These are phyloP conservation scores for Phaethon lepturus DNA, from an alignment of 2,113 vertebrate genomes.

Conservation along the genomic window DNA sequence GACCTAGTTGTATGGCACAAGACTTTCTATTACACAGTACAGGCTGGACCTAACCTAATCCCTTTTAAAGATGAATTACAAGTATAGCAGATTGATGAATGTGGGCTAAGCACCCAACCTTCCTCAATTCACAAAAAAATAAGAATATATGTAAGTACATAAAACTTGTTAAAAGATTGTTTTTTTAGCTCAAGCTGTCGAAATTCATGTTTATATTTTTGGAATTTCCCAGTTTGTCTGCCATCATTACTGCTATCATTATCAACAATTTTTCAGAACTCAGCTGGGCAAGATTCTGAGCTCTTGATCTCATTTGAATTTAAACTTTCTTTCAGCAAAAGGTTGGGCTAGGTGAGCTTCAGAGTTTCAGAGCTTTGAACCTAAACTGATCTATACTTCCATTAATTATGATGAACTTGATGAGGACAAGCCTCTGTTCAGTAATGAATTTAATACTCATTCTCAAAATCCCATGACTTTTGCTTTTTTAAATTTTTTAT, in stretches of 20 bases:
- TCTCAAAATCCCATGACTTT: background rate
- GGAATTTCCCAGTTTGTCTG: background rate
- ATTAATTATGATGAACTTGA: background rate
- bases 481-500: background rate
- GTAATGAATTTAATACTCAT: background rate
- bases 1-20: background rate
- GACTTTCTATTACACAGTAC: background rate
- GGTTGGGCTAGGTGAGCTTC: background rate
- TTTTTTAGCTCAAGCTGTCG: background rate
- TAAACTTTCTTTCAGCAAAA: background rate
- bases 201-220: background rate
- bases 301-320: background rate
- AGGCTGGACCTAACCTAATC: background rate
- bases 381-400: background rate
- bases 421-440: background rate
- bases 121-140: background rate
- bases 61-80: constrained; percentile 16
- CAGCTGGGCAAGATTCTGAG: background rate
- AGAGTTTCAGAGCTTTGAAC: background rate
- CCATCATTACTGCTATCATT: background rate
- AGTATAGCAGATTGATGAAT: background rate
- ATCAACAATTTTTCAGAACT: background rate
- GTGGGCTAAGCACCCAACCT: background rate
- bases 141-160: background rate
- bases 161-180: background rate